Conservation (phyloP, 2,113 vertebrate genomes). For the Percina caprodes region DNA sequence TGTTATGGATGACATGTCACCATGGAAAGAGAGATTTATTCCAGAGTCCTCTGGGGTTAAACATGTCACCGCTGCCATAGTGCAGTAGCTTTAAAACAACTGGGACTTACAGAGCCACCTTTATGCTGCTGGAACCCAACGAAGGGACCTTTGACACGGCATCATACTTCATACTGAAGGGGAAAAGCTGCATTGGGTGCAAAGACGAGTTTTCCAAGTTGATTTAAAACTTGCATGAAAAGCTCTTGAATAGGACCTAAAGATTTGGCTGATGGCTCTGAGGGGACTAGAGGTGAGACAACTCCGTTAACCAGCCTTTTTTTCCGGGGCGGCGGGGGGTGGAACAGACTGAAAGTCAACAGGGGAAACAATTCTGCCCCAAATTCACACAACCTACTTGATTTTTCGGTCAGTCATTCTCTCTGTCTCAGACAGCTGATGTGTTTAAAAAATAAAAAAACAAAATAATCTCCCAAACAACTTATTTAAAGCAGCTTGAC, state of each 20-base stretch:
- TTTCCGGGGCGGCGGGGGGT: not conserved
- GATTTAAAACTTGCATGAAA: not conserved
- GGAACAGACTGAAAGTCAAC: not conserved
- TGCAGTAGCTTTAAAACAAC: conserved; percentile 52
- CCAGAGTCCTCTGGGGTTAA: conserved; percentile 44
- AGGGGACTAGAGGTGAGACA: not conserved
- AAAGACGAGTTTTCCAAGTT: not conserved
- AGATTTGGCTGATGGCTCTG: not conserved
- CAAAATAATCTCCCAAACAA: not conserved
- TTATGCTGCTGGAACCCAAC: conserved; percentile 40
- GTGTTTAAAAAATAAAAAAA: not conserved
- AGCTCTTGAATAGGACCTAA: not conserved
- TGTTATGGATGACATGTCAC: conserved; percentile 40
- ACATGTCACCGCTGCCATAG: conserved; percentile 43
- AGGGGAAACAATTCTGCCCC: not conserved
- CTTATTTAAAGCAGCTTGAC: not conserved
- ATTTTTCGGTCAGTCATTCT: not conserved
- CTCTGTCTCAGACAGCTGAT: not conserved
- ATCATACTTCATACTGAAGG: conserved; percentile 3
- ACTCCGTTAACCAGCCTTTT: conserved; percentile 18
- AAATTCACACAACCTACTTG: not conserved
- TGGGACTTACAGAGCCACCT: conserved; percentile 42
- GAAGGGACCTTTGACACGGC: conserved; percentile 5
- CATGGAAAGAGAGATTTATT: conserved; percentile 59
- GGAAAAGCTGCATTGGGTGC: not conserved